A percentile compares a stretch with the other conserved stretches of the same genome.
phyloP scores from a whole-genome alignment of 2,888 invertebrate species.

The Agrotis ipsilon region DNA sequence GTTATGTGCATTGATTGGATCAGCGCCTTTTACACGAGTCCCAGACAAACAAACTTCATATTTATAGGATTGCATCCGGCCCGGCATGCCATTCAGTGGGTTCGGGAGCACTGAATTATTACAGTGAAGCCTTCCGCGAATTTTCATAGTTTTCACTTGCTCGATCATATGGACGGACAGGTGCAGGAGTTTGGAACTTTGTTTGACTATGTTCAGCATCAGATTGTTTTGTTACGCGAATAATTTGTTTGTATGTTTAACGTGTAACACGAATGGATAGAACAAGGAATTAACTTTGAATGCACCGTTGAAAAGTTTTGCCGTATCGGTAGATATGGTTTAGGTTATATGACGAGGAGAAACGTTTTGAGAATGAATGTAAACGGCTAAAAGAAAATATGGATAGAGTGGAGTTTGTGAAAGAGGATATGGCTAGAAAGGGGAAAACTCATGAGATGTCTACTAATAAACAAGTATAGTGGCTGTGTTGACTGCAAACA shows the following conservation, averaged over 20 bases:
- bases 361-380: too few species aligned
- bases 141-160: slow-evolving; percentile 51
- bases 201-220: slow-evolving; percentile 21
- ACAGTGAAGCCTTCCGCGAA: slow-evolving; percentile 30
- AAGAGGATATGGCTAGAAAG: too few species aligned
- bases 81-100: slow-evolving; percentile 22
- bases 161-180: slow-evolving; percentile 37
- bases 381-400: too few species aligned
- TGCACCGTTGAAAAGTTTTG: too few species aligned
- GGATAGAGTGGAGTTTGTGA: too few species aligned
- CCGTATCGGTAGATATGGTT: too few species aligned
- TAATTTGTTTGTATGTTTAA: not conserved
- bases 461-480: too few species aligned
- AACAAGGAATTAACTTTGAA: too few species aligned
- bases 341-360: too few species aligned
- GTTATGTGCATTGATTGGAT: slow-evolving; percentile 1
- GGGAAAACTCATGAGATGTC: not conserved
- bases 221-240: slow-evolving; percentile 25
- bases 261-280: too few species aligned
- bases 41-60: slow-evolving; percentile 27
- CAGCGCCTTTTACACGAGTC: slow-evolving; percentile 14
- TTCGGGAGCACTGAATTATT: slow-evolving; percentile 38
- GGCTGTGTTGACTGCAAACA: too few species aligned
- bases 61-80: slow-evolving; percentile 19
- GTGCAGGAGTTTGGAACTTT: slow-evolving; percentile 50